phyloP scores from a whole-genome alignment of 2,113 vertebrate genomes.

The mouse (Mus musculus) region DNA sequence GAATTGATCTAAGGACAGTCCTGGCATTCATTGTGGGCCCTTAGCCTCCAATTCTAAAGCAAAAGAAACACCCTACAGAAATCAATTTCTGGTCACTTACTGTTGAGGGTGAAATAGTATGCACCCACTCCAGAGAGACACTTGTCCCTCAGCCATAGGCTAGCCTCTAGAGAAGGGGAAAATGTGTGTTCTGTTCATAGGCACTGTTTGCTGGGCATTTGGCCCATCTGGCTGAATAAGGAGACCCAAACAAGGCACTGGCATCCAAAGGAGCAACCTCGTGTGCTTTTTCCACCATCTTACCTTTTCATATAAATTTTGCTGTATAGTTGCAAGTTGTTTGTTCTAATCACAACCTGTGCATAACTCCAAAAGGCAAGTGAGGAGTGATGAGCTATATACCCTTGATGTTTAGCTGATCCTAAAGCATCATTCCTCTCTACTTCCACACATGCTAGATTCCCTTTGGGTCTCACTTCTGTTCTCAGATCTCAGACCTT shows the following conservation, averaged over 20 bases:
- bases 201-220: background rate
- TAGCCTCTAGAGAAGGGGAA: background rate
- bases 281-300: background rate
- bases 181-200: too few relatives aligned
- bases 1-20: background rate
- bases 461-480: background rate
- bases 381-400: background rate
- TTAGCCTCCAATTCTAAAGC: background rate
- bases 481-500: background rate
- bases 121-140: background rate
- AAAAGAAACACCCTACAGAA: background rate
- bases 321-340: background rate
- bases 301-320: background rate
- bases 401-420: background rate
- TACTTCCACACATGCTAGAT: background rate
- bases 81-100: background rate
- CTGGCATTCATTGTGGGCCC: background rate
- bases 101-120: too few relatives aligned
- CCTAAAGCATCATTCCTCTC: background rate
- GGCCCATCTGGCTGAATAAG: background rate
- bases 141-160: background rate
- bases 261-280: background rate
- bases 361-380: background rate
- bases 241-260: background rate
- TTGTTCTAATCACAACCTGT: background rate